phyloP scores from a whole-genome alignment of 92 coral and sea anemone species.

The Epizoanthus stellaris region DNA sequence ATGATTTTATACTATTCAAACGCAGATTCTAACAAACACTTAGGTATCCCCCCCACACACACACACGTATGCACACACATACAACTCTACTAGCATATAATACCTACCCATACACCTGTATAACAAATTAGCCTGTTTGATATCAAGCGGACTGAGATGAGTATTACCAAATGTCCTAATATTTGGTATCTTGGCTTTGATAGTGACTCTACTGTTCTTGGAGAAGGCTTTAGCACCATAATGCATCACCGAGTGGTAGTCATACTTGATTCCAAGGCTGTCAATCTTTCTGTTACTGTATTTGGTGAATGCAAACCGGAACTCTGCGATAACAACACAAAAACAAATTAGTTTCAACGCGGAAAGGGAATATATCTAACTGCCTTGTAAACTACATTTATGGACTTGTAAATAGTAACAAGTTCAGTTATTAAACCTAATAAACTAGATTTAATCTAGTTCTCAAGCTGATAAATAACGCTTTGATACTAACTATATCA shows the following conservation, averaged over 20 bases:
- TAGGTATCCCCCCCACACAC: neutral
- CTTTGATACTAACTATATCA: no score
- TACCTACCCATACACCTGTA: constrained; percentile 83
- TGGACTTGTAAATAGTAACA: no score
- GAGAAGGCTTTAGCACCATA: constrained; percentile 78
- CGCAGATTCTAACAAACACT: neutral
- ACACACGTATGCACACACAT: neutral
- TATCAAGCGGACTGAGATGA: constrained; percentile 78
- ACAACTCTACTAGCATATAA: neutral
- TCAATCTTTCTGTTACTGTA: constrained; percentile 67
- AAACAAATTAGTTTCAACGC: neutral
- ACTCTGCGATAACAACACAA: constrained; percentile 50
- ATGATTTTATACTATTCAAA: neutral
- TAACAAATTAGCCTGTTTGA: constrained; percentile 81
- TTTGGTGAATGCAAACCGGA: constrained; percentile 72
- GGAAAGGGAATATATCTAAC: no score
- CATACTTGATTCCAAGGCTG: constrained; percentile 85
- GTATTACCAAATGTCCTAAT: constrained; percentile 79
- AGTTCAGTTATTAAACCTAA: no score
- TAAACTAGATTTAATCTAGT: no score
- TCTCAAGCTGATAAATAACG: no score
- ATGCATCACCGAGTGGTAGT: constrained; percentile 92
- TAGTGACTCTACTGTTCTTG: constrained; percentile 71
- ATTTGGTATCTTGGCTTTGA: constrained; percentile 67
- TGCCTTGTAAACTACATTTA: no score